phyloP scores from a whole-genome alignment of 2,888 invertebrate genomes.

The Marronus borbonicus region DNA sequence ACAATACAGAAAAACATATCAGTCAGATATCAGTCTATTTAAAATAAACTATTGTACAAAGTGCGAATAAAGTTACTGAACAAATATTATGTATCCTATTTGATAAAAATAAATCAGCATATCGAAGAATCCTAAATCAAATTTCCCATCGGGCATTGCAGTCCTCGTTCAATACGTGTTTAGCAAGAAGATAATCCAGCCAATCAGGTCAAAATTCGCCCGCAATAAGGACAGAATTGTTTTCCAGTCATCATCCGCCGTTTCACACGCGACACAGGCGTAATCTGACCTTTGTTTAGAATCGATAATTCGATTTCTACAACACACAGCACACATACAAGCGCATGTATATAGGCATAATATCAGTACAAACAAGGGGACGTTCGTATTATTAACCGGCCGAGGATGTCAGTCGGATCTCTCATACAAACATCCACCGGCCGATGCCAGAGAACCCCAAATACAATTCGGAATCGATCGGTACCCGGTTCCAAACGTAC shows the following conservation, averaged over 20 bases:
- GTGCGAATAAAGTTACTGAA: too few relatives aligned
- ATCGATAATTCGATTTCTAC: conserved; percentile 37
- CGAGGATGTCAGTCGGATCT: conserved; percentile 18
- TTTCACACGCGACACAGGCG: conserved; percentile 4
- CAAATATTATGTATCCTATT: too few relatives aligned
- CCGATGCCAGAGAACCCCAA: not conserved
- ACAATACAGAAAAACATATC: too few relatives aligned
- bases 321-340: not conserved
- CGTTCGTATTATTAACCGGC: not conserved
- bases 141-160: too few relatives aligned
- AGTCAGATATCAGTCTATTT: too few relatives aligned
- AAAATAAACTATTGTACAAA: too few relatives aligned
- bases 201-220: not conserved
- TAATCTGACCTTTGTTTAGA: conserved; percentile 36
- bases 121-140: too few relatives aligned
- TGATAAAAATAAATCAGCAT: too few relatives aligned
- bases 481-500: not conserved
- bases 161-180: too few relatives aligned
- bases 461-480: conserved; percentile 1
- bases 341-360: not conserved
- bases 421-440: not conserved
- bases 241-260: conserved; percentile 22
- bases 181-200: too few relatives aligned
- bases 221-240: conserved; percentile 14
- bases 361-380: not conserved